Evolutionary conservation across 2,888 invertebrate species (phyloP).

Genomic region (Polyommatus iphigenia): DNA sequence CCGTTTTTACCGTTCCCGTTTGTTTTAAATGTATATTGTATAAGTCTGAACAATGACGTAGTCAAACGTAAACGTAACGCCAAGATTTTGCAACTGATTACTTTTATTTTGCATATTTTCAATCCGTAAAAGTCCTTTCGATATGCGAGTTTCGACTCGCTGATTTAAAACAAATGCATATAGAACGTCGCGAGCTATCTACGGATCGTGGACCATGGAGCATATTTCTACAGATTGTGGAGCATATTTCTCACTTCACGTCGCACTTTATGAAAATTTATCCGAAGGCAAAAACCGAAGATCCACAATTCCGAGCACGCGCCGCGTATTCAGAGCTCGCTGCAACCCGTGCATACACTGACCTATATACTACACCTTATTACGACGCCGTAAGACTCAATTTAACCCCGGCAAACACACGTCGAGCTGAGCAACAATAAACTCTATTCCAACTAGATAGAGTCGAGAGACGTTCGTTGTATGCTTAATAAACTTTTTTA

Average conservation of each 20-base stretch:
- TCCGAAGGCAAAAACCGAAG: constrained; percentile 6
- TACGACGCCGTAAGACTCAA: background rate
- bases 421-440: background rate
- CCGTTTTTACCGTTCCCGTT: too few species aligned
- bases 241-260: background rate
- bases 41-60: too few species aligned
- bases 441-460: background rate
- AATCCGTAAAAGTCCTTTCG: too few species aligned
- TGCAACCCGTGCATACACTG: background rate
- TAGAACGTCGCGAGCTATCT: too few species aligned
- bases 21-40: too few species aligned
- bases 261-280: constrained; percentile 10
- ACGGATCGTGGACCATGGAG: too few species aligned
- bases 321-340: background rate
- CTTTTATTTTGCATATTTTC: too few species aligned
- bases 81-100: too few species aligned
- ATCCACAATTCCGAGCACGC: background rate
- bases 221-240: too few species aligned
- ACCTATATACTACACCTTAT: background rate
- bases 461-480: background rate
- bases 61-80: too few species aligned
- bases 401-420: background rate
- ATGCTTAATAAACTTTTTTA: constrained; percentile 1
- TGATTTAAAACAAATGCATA: too few species aligned
- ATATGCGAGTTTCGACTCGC: too few species aligned